Percentiles rank a stretch among this genome's conserved stretches.
These are phyloP conservation scores for Ophion costatus DNA, from an alignment of 2,888 invertebrate species.

Conservation along the genomic window DNA sequence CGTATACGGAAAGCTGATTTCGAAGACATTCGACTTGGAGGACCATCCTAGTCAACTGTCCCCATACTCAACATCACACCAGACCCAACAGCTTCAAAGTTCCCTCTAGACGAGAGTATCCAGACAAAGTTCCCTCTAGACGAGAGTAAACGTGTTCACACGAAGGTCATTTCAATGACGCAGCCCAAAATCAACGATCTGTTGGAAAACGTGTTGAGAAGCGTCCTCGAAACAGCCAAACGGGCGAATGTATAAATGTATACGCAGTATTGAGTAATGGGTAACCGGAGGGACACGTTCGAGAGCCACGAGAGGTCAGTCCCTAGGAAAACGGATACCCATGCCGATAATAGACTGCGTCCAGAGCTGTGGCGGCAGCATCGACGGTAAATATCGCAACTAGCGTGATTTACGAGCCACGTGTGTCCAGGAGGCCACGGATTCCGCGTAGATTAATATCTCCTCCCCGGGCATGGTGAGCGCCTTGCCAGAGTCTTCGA, in stretches of 20 bases:
- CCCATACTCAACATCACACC: neutral
- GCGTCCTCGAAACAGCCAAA: too few relatives aligned
- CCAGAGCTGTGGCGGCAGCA: conserved; percentile 3
- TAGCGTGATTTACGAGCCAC: conserved; percentile 61
- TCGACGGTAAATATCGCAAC: conserved; percentile 43
- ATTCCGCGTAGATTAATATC: conserved; percentile 62
- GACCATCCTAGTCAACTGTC: neutral
- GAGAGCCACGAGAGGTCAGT: conserved; percentile 3
- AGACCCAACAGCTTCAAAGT: neutral
- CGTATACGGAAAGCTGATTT: neutral
- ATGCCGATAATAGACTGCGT: conserved; percentile 42
- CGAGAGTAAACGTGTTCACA: neutral
- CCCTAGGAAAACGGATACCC: conserved; percentile 46
- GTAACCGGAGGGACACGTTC: conserved; percentile 9
- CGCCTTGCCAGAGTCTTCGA: neutral
- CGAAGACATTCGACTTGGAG: neutral
- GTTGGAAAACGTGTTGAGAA: too few relatives aligned
- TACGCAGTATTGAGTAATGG: neutral
- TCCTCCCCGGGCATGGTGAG: conserved; percentile 33
- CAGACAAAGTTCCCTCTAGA: neutral
- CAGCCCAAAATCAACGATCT: too few relatives aligned
- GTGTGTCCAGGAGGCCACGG: conserved; percentile 44
- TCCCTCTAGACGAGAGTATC: neutral
- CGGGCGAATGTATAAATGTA: neutral
- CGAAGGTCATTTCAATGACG: neutral